Percentiles rank a stretch among this genome's conserved stretches.
phyloP scores from a whole-genome alignment of 2,888 invertebrate species.

The Drosophila testacea region DNA sequence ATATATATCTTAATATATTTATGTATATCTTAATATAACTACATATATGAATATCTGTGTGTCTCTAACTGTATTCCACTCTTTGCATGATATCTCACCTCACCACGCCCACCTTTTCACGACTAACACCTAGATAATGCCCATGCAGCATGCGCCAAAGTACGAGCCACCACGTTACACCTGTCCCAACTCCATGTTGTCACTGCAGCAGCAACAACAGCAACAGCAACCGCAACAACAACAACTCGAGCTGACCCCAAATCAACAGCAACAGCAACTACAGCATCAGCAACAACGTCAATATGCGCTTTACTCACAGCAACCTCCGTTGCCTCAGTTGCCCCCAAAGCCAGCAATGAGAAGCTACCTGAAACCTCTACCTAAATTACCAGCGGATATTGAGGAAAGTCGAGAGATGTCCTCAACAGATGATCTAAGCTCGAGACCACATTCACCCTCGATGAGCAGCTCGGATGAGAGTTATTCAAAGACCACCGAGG shows the following conservation, averaged over 20 bases:
- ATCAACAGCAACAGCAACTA: conserved; percentile 52
- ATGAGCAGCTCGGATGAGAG: conserved; percentile 94
- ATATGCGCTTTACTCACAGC: conserved; percentile 81
- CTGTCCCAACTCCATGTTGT: conserved; percentile 83
- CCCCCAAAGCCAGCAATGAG: conserved; percentile 85
- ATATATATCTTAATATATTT: conserved; percentile 9
- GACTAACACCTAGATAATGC: conserved; percentile 80
- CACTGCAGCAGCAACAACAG: conserved; percentile 81
- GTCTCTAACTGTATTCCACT: conserved; percentile 63
- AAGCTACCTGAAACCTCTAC: conserved; percentile 87
- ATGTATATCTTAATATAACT: conserved; percentile 25
- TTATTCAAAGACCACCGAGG: conserved; percentile 92
- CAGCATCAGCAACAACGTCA: conserved; percentile 69
- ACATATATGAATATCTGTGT: conserved; percentile 48
- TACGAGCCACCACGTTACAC: conserved; percentile 85
- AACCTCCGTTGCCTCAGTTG: conserved; percentile 75
- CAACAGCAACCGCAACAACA: conserved; percentile 76
- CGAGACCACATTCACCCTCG: conserved; percentile 92
- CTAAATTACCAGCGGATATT: conserved; percentile 86
- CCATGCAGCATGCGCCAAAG: conserved; percentile 84
- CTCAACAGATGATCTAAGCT: conserved; percentile 93
- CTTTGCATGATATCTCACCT: conserved; percentile 66
- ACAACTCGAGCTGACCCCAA: conserved; percentile 40
- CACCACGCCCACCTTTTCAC: conserved; percentile 35
- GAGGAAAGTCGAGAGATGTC: conserved; percentile 86